phyloP scores from a whole-genome alignment of 2,797 vertebrate species.

The Leucoraja ocellata region DNA sequence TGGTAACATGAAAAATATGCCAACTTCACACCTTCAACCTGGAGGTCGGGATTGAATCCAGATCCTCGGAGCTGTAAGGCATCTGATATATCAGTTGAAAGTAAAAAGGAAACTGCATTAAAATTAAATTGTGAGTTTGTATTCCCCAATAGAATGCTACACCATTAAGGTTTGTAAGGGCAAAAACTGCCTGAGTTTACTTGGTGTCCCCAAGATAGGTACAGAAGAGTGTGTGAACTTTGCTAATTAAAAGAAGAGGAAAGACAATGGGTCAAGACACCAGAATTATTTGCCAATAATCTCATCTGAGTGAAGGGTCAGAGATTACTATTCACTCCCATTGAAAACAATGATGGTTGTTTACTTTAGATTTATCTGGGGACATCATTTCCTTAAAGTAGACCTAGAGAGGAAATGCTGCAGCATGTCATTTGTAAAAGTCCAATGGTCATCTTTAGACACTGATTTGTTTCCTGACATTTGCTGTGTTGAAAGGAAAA shows the following conservation, averaged over 20 bases:
- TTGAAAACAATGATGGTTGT: constrained; percentile 18
- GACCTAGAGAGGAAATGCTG: background rate
- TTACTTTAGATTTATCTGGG: constrained; percentile 12
- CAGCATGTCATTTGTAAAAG: background rate
- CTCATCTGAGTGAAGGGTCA: background rate
- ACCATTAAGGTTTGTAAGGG: background rate
- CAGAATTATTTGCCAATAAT: background rate
- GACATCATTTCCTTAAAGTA: background rate
- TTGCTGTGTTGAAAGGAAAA: background rate
- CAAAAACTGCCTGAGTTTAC: background rate
- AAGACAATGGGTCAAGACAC: background rate
- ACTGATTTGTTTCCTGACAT: background rate
- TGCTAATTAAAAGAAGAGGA: background rate
- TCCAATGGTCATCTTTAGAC: background rate
- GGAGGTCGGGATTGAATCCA: no score
- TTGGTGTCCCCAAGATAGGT: background rate
- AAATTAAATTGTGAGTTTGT: background rate
- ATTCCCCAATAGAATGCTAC: background rate
- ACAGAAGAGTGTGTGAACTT: background rate
- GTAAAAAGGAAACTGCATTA: background rate
- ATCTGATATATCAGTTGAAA: background rate
- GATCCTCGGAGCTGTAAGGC: no score
- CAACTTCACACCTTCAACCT: no score
- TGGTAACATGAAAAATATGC: no score
- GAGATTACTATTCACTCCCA: constrained; percentile 15